Conservation (phyloP, 2,888 invertebrate genomes). For the Lasioglossum leucozonium region DNA sequence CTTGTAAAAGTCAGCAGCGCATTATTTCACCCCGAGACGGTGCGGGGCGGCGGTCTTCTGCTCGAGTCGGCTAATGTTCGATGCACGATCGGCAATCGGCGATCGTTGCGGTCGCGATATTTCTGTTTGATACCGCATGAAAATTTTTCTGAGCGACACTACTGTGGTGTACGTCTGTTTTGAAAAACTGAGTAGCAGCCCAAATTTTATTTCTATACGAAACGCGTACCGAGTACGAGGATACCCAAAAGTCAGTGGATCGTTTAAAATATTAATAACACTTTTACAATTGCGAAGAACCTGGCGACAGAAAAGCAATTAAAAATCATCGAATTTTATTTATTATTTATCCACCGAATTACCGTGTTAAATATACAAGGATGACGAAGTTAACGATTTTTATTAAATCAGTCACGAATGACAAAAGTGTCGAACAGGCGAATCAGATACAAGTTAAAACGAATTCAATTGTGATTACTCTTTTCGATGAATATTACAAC, state of each 20-base stretch:
- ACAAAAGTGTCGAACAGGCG: background rate
- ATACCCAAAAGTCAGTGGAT: no score
- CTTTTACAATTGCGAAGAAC: background rate
- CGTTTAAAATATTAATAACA: background rate
- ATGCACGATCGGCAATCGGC: constrained; percentile 31
- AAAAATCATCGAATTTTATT: background rate
- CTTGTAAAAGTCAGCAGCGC: background rate
- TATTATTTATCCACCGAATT: background rate
- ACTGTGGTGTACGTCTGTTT: background rate
- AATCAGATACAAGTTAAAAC: background rate
- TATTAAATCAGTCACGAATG: background rate
- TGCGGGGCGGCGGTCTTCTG: background rate
- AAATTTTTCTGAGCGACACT: no score
- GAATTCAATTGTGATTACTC: background rate
- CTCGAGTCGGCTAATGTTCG: constrained; percentile 4
- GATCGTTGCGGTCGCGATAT: constrained; percentile 24
- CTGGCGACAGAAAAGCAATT: background rate
- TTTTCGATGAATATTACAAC: background rate
- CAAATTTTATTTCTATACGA: background rate
- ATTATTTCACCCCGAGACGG: background rate
- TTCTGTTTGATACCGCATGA: background rate
- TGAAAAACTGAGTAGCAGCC: background rate
- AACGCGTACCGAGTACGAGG: background rate
- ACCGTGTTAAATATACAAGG: no score
- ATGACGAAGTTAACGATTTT: background rate